Conservation (phyloP, 2,797 vertebrate genomes). For the Podargus strigoides region DNA sequence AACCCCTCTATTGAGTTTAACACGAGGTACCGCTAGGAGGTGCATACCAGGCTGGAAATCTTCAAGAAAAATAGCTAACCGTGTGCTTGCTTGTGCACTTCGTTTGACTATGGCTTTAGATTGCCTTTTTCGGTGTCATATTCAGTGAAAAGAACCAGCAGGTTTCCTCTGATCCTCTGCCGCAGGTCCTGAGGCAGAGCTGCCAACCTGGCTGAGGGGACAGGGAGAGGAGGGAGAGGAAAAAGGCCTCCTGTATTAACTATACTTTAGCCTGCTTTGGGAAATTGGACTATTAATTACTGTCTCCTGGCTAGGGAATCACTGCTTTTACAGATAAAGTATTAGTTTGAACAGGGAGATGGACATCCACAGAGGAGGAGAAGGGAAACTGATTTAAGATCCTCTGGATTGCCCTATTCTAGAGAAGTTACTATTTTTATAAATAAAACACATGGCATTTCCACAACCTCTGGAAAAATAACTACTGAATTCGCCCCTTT, state of each 20-base stretch:
- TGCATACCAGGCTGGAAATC: not conserved
- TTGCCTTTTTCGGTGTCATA: not conserved
- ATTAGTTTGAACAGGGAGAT: not conserved
- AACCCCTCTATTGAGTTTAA: not conserved
- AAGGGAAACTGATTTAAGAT: not conserved
- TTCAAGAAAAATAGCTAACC: not conserved
- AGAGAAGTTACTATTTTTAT: not conserved
- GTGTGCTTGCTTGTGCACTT: not conserved
- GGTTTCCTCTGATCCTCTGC: not conserved
- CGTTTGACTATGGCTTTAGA: not conserved
- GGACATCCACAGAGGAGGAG: not conserved
- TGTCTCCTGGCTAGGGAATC: not conserved
- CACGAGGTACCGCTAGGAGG: not conserved
- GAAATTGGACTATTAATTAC: not conserved
- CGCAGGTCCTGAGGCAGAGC: not conserved
- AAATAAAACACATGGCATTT: not conserved
- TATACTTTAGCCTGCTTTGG: not conserved
- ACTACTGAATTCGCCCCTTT: not conserved
- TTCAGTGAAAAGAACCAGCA: not conserved
- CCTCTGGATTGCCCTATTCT: not conserved
- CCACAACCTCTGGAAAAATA: not conserved
- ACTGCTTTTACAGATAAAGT: not conserved
- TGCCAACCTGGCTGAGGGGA: not conserved
- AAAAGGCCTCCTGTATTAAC: not conserved
- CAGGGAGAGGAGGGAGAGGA: not conserved